Conservation (phyloP, 2,113 vertebrate genomes). For the Strigops habroptila region DNA sequence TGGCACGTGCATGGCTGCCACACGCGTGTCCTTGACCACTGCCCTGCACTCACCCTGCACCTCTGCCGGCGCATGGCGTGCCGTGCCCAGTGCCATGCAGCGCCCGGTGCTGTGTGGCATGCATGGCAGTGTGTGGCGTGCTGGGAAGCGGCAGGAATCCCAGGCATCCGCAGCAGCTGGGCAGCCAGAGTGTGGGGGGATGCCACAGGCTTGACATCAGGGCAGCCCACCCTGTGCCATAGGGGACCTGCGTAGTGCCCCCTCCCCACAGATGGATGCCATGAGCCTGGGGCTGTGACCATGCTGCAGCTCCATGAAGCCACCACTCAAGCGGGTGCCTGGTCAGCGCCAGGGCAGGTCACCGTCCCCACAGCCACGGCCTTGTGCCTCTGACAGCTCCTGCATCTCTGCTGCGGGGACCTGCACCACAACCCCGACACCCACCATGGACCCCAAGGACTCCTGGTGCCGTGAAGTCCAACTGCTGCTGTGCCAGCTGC, state of each 20-base stretch:
- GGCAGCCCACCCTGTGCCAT: neutral
- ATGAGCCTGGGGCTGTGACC: accelerated
- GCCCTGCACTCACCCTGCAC: neutral
- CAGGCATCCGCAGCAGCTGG: constrained; percentile 63
- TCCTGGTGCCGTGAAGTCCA: accelerated
- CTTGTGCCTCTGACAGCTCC: accelerated
- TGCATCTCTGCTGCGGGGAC: accelerated
- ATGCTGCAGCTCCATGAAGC: accelerated
- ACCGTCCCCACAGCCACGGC: neutral
- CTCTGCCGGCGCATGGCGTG: neutral
- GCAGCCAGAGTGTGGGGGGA: neutral
- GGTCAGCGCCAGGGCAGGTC: neutral
- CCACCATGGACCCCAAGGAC: neutral
- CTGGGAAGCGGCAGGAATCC: constrained; percentile 48
- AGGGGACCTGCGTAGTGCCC: neutral
- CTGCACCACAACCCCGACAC: accelerated
- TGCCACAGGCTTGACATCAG: constrained; percentile 64
- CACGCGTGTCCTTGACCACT: neutral
- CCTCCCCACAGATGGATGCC: neutral
- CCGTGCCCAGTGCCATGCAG: accelerated
- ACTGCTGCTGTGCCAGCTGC: accelerated
- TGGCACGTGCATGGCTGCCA: neutral
- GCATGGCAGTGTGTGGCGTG: neutral
- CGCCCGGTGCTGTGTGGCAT: neutral
- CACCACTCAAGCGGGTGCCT: accelerated